A percentile compares a stretch with the other conserved stretches of the same genome.
Conservation (phyloP, 2,797 vertebrate genomes). For the Parauchenoglanis ngamensis region DNA sequence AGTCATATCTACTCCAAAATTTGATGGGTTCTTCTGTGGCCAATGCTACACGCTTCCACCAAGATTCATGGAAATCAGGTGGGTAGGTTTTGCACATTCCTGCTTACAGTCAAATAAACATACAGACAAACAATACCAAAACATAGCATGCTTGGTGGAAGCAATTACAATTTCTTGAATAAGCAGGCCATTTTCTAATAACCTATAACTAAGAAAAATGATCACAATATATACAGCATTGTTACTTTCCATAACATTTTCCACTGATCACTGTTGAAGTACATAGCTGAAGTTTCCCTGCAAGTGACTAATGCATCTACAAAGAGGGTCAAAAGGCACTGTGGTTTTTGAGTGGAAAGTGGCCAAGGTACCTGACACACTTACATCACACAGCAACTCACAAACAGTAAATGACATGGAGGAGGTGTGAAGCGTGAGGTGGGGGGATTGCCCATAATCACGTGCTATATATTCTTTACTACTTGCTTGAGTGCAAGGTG, state of each 20-base stretch:
- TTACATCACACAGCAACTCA: neutral
- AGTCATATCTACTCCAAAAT: too few species aligned
- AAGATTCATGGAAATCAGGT: too few species aligned
- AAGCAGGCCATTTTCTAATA: neutral
- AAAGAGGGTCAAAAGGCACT: neutral
- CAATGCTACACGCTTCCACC: too few species aligned
- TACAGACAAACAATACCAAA: too few species aligned
- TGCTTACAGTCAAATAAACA: too few species aligned
- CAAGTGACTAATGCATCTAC: constrained; percentile 8
- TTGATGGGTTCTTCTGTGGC: too few species aligned
- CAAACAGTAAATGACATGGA: neutral
- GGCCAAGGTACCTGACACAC: neutral
- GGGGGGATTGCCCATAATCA: constrained; percentile 9
- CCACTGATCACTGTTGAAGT: neutral
- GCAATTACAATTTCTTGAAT: neutral
- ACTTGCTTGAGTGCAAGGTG: neutral
- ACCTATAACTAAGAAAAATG: neutral
- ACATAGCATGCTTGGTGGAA: too few species aligned
- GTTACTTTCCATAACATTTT: neutral
- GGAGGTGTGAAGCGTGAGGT: neutral
- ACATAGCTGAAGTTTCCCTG: constrained; percentile 5
- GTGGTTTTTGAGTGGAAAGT: constrained; percentile 28
- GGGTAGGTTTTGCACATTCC: too few species aligned
- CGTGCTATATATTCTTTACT: neutral
- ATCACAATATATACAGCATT: neutral